Conservation (phyloP, 1,140 invertebrate genomes). For the Diorhabda sublineata region DNA sequence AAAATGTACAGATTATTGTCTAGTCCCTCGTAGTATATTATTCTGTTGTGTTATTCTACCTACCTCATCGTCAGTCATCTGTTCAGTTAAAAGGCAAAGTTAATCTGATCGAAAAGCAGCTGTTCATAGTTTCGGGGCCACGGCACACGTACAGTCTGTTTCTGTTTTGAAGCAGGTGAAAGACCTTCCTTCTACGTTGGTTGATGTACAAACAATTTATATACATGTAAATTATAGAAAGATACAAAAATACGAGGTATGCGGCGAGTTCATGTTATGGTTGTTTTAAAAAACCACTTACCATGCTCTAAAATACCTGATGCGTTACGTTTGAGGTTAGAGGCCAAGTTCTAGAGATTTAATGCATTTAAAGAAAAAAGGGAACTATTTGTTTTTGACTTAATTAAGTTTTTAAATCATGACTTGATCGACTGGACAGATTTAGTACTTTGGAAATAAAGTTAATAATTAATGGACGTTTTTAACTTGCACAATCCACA, state of each 20-base stretch:
- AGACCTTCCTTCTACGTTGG: constrained; percentile 4
- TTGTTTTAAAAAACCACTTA: background rate
- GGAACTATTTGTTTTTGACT: no score
- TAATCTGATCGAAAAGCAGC: constrained; percentile 3
- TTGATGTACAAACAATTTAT: background rate
- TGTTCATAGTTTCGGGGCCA: constrained; percentile 3
- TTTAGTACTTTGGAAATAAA: no score
- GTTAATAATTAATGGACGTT: no score
- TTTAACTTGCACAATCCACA: no score
- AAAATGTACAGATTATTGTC: no score
- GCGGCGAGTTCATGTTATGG: background rate
- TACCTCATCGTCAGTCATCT: constrained; percentile 8
- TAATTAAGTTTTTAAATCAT: no score
- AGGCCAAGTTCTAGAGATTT: background rate
- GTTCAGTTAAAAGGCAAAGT: constrained; percentile 14
- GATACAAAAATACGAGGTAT: background rate
- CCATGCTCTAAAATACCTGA: background rate
- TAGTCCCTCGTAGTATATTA: no score
- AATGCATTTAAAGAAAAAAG: no score
- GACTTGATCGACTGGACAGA: no score
- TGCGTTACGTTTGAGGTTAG: constrained; percentile 1
- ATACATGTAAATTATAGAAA: background rate
- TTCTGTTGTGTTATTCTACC: background rate
- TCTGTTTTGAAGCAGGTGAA: constrained; percentile 8
- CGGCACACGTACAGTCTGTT: background rate